Base-by-base conservation (phyloP, 2,888 invertebrate genomes). In the Caradrina kadenii region DNA sequence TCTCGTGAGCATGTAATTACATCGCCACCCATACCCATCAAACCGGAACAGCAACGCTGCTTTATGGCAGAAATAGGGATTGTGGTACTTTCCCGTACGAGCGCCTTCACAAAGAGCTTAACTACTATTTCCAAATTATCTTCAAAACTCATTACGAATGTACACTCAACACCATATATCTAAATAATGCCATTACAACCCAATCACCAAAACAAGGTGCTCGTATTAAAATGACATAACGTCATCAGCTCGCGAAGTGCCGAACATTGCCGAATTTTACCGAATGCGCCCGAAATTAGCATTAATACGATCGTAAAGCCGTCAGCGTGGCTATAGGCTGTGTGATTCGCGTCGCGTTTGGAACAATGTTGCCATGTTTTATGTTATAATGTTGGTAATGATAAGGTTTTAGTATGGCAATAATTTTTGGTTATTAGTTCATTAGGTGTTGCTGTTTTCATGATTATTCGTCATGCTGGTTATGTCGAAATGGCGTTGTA, bases 261-360 rank as follows among this genome's bases (percentile, higher is more conserved):
- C 80, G 84, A 83, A 69, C 69, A 66, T 67, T 75, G 35, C 70
- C 79, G 81, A 81, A 70, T 63, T 75, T 75, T 80, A 62, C 80
- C 84, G 82, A 80, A 74, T 78, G 61, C 58, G 45, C 45, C 45
- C 79, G 81, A 87, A 89, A 88, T 89, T 88, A 89, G 86, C 88
- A 83, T 86, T 87, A 88, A 88, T 87, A 69, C 69, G 83, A 76
- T 84, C 85, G 82, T 89, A 88, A 88, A 88, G 59, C 88, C 88
- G 87, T 89, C 89, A 87, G 77, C 88, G 76, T 82, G 78, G 81
- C 86, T 85, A 87, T 86, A 81, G 81, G 81, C 83, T 82, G 80
- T 86, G 83, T 87, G 86, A 86, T 87, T 87, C 83, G 83, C 67
- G 61, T 68, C 66, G 81, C 85, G 86, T 81, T 87, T 84, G 82